Evolutionary conservation across 2,797 vertebrate species (phyloP), one percentile per base, ranked within the genome.

Genomic region (Poliocrania exsul): DNA sequence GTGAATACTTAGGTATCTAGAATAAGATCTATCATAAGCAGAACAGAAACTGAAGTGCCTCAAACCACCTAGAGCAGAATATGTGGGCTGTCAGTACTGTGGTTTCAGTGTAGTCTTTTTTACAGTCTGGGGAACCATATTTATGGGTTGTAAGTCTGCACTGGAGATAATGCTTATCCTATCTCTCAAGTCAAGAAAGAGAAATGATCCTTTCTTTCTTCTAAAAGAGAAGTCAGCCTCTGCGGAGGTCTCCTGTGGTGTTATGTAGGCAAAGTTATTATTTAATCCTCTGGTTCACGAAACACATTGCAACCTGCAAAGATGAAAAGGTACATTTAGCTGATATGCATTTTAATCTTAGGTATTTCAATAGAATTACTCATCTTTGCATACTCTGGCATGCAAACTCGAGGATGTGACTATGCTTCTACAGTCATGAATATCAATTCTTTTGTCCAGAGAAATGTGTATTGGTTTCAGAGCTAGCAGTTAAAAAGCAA

Each of bases 221-320:
- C 33, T 71, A 42, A 88, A 83, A 81, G 61, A 64, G 16, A 86
- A 4, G 18, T 73, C 57, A 47, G 17, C 31, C 14, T 84, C 49
- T 82, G 37, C 51, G 56, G 60, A 84, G 15, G 21, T 74, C 37
- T 91, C 26, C 42, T 77, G 37, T 54, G 44, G 16, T 9, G 15
- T 73, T 50, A 70, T 80, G 24, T 66, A 77, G 67, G 33, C 11
- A 64, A 94, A 89, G 16, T 66, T 84, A 65, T 84, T 93, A 61
- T 93, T 80, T 85, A 85, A 80, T 82, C 31, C 17, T 91, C 56
- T 65, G 35, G 24, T 85, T 85, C 90, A 62, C 53, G 89, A 81
- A 91, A 75, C 8, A 6, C 35, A 31, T 58, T 64, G 29, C 42
- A 78, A 37, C 17, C 37, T 77, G 60, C 40, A 38, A 94, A 85